These are phyloP conservation scores for Cancer borealis DNA, from an alignment of 2,888 invertebrate species.

Conservation along the genomic window DNA sequence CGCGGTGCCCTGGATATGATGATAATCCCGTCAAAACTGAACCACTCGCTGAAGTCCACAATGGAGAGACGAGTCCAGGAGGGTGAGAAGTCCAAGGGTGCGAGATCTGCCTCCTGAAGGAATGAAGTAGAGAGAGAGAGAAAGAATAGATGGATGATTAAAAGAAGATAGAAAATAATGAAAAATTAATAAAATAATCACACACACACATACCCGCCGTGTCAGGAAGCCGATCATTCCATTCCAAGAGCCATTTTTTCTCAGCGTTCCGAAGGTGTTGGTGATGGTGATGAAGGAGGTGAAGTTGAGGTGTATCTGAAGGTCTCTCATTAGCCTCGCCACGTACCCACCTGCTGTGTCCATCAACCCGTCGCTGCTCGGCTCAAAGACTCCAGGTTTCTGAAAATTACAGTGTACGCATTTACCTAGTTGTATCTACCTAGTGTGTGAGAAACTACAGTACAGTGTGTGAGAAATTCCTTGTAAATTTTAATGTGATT, in stretches of 20 bases:
- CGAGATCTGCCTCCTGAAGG: constrained; percentile 68
- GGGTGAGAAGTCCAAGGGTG: constrained; percentile 71
- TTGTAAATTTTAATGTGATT: too few species aligned
- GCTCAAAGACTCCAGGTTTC: constrained; percentile 69
- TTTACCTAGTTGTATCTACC: too few species aligned
- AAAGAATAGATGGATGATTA: neutral
- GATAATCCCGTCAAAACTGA: constrained; percentile 65
- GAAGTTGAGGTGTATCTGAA: constrained; percentile 60
- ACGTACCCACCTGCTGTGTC: constrained; percentile 57
- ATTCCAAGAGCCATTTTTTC: constrained; percentile 65
- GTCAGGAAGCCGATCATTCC: constrained; percentile 63
- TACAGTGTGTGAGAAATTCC: too few species aligned
- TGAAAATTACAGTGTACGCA: neutral
- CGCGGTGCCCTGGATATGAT: constrained; percentile 62
- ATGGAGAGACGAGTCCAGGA: constrained; percentile 39
- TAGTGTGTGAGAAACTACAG: too few species aligned
- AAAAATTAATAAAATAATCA: neutral
- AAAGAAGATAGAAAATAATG: neutral
- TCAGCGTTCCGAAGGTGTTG: constrained; percentile 53
- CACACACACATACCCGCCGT: constrained; percentile 43
- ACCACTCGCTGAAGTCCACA: constrained; percentile 72
- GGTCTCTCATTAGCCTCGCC: constrained; percentile 48
- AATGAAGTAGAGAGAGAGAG: neutral
- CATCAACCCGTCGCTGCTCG: neutral
- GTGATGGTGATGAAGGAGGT: constrained; percentile 57